Conservation (phyloP, 2,888 invertebrate genomes). For the Rhagonycha lutea region DNA sequence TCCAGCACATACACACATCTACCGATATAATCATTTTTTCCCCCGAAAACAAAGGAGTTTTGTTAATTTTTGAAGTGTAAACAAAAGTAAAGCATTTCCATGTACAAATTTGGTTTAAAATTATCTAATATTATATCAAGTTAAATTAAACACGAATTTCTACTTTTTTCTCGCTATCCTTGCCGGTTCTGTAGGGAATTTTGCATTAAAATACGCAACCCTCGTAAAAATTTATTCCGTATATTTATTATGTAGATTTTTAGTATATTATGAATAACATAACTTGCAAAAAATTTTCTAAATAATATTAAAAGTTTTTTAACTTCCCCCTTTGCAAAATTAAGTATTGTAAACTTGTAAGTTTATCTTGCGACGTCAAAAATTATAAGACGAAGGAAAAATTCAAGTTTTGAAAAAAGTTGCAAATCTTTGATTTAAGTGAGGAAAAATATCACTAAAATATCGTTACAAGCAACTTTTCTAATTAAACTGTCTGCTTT, state of each 20-base stretch:
- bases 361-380: background rate
- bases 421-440: background rate
- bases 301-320: background rate
- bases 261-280: background rate
- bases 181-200: conserved; percentile 6
- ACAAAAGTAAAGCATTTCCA: conserved; percentile 24
- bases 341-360: background rate
- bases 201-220: background rate
- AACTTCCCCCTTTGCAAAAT: background rate
- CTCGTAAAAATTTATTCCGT: background rate
- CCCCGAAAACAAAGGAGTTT: conserved; percentile 2
- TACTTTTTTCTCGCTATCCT: conserved; percentile 13
- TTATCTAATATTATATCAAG: conserved; percentile 16
- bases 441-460: background rate
- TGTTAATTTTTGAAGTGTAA: conserved; percentile 14
- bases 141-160: conserved; percentile 21
- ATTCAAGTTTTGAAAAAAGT: background rate
- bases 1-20: conserved; percentile 5
- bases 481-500: background rate
- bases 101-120: conserved; percentile 12
- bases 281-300: background rate
- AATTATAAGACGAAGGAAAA: background rate
- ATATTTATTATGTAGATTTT: background rate
- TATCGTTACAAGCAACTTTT: background rate
- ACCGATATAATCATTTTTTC: background rate